phyloP scores from a whole-genome alignment of 2,797 vertebrate genomes.

The Chaetodon trifasciatus region DNA sequence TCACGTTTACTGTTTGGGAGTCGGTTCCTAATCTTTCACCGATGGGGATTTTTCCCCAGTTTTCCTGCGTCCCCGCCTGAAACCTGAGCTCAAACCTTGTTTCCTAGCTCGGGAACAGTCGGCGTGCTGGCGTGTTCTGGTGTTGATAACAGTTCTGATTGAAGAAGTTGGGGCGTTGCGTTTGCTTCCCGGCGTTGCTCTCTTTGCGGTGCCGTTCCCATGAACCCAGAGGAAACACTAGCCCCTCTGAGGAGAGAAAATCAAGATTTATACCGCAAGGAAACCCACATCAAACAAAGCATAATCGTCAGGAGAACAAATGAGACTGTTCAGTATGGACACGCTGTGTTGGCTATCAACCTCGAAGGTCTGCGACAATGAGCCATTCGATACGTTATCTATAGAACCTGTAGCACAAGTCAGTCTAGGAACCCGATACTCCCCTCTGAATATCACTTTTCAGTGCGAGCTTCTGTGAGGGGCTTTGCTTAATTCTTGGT shows the following conservation, averaged over 20 bases:
- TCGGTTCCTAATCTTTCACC: not conserved
- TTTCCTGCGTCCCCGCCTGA: not conserved
- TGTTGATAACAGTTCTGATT: not conserved
- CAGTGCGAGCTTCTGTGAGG: not conserved
- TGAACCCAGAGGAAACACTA: slow-evolving; percentile 57
- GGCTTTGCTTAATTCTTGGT: not conserved
- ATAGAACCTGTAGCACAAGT: slow-evolving; percentile 46
- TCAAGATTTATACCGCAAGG: not conserved
- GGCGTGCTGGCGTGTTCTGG: not conserved
- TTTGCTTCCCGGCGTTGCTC: not conserved
- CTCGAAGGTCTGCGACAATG: slow-evolving; percentile 17
- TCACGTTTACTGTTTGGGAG: slow-evolving; percentile 6
- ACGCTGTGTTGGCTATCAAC: slow-evolving; percentile 20
- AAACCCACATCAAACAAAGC: slow-evolving; percentile 43
- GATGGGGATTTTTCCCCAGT: not conserved
- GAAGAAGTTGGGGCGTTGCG: not conserved
- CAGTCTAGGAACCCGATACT: slow-evolving; percentile 52
- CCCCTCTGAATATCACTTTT: slow-evolving; percentile 37
- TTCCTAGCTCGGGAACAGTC: no score
- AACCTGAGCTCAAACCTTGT: no score
- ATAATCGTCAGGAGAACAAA: slow-evolving; percentile 25
- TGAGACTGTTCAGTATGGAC: slow-evolving; percentile 34
- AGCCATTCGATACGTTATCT: slow-evolving; percentile 61
- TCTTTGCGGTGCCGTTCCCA: slow-evolving; percentile 41
- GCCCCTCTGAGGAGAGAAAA: slow-evolving; percentile 31